phyloP scores from a whole-genome alignment of 2,888 invertebrate species.

The Machimus rusticus region DNA sequence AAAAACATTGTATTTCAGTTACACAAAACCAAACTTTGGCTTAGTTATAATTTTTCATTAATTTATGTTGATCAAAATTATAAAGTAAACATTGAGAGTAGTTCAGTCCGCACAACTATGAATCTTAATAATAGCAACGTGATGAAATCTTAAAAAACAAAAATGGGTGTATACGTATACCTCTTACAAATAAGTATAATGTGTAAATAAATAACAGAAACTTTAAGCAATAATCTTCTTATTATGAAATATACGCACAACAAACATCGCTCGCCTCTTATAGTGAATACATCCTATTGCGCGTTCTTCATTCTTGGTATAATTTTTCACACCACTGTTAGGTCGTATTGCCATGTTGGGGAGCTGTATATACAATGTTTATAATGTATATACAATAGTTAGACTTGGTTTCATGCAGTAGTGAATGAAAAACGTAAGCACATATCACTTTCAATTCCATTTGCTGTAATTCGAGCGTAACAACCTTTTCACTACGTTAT shows the following conservation, averaged over 20 bases:
- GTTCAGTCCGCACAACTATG: no score
- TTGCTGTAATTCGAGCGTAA: not conserved
- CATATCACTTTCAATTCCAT: not conserved
- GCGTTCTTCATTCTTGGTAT: not conserved
- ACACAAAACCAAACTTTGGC: no score
- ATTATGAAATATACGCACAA: constrained; percentile 68
- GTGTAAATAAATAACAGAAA: not conserved
- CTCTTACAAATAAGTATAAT: not conserved
- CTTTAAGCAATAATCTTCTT: not conserved
- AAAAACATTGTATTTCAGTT: no score
- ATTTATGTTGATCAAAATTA: no score
- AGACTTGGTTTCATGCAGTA: not conserved
- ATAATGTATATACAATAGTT: not conserved
- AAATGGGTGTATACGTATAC: no score
- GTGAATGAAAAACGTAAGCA: not conserved
- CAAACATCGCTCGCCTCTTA: constrained; percentile 84
- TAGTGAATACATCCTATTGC: constrained; percentile 79
- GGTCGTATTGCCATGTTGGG: not conserved
- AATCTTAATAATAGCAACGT: no score
- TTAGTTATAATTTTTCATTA: no score
- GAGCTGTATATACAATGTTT: not conserved
- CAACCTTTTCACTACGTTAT: not conserved
- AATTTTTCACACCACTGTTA: not conserved
- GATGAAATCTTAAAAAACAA: no score
- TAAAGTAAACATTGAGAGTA: no score